These are phyloP conservation scores for Andrena minutula DNA, from an alignment of 2,888 invertebrate species.

Conservation along the genomic window DNA sequence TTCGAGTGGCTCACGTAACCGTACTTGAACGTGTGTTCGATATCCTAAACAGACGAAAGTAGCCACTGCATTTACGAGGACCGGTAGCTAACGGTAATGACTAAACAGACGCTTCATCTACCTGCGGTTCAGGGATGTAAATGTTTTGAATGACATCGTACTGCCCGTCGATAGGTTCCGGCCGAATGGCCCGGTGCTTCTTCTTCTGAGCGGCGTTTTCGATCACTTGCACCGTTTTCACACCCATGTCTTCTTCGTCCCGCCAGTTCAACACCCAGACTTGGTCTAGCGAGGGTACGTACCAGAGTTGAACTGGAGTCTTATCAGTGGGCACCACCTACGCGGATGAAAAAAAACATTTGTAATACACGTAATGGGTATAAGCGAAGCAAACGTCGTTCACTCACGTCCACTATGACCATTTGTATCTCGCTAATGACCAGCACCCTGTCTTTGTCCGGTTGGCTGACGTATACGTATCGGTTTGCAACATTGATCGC, in stretches of 20 bases:
- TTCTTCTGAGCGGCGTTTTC: slow-evolving; percentile 90
- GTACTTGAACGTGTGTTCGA: slow-evolving; percentile 88
- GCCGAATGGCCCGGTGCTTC: slow-evolving; percentile 90
- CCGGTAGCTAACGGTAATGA: neutral
- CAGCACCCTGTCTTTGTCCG: slow-evolving; percentile 89
- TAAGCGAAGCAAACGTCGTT: neutral
- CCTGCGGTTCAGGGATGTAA: slow-evolving; percentile 86
- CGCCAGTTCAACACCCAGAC: slow-evolving; percentile 92
- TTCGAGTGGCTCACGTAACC: slow-evolving; percentile 91
- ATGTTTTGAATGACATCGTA: slow-evolving; percentile 90
- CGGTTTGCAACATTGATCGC: slow-evolving; percentile 90
- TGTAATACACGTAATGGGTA: neutral
- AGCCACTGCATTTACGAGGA: neutral
- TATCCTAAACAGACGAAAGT: slow-evolving; percentile 84
- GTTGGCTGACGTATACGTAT: slow-evolving; percentile 91
- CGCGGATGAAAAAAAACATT: neutral
- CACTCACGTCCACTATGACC: slow-evolving; percentile 89
- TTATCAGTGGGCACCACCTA: slow-evolving; percentile 91
- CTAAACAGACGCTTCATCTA: neutral
- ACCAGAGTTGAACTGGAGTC: slow-evolving; percentile 89
- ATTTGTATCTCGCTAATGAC: slow-evolving; percentile 90
- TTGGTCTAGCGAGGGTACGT: slow-evolving; percentile 90
- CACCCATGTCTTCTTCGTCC: slow-evolving; percentile 86
- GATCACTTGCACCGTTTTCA: slow-evolving; percentile 90
- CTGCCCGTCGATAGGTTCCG: slow-evolving; percentile 91